Evolutionary conservation across 2,888 invertebrate species (phyloP), one percentile per base, ranked within the genome.

Genomic region (Flabesymbios commensalis): DNA sequence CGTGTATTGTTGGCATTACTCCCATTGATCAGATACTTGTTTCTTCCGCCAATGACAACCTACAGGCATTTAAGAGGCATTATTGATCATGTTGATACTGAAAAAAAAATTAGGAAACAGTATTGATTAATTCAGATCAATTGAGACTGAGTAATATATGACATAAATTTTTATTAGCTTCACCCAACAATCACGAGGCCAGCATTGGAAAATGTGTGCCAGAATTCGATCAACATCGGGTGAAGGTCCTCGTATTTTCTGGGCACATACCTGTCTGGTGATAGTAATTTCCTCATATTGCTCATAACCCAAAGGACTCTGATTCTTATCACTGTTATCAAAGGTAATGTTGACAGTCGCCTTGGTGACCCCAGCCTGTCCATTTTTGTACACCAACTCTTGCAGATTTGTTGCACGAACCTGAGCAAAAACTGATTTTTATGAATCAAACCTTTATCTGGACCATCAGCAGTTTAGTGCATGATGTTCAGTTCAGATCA

Each of bases 301-400:
- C 77, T 94, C 93, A 84, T 94, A 98, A 0, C 96, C 96, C 48
- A 93, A 87, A 0, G 98, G 98, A 69, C 91, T 90, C 73, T 92
- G 89, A 3, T 82, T 84, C 63, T 87, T 87, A 80, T 96, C 90
- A 4, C 65, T 67, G 81, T 99, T 99, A 80, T 99, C 96, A 83
- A 99, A 99, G 1, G 90, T 90, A 70, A 99, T 90, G 61, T 95
- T 93, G 31, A 99, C 99, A 2, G 92, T 92, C 0, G 98, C 98
- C 83, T 94, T 94, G 5, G 90, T 94, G 55, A 99, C 87, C 1
- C 97, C 98, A 1, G 94, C 94, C 80, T 97, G 96, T 0, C 99
- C 99, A 83, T 91, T 90, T 84, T 98, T 98, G 83, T 93, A 98
- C n/a, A 99, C 94, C 64, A 99, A 85, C 78, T 99, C 99, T 83